Conservation (phyloP, 2,888 invertebrate species). For the Drosophila mimica region DNA sequence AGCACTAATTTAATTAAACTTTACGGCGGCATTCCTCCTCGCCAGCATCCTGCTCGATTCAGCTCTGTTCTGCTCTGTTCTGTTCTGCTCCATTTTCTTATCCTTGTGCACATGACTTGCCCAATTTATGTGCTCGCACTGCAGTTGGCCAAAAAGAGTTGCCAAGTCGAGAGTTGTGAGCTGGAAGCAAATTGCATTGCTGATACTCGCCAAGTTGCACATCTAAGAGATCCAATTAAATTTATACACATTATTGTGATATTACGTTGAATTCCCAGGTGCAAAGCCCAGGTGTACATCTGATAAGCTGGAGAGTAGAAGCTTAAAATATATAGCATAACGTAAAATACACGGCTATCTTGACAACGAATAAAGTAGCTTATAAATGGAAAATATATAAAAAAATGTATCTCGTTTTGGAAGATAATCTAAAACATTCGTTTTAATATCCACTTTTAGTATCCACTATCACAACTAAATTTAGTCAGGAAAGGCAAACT, state of each 20-base stretch:
- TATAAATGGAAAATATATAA: background rate
- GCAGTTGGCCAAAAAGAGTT: conserved; percentile 36
- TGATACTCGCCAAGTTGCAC: conserved; percentile 21
- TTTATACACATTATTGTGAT: conserved; percentile 46
- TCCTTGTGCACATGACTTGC: conserved; percentile 63
- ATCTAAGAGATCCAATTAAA: conserved; percentile 74
- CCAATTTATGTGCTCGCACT: conserved; percentile 54
- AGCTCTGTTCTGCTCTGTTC: background rate
- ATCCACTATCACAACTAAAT: background rate
- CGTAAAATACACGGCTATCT: background rate
- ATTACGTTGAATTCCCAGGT: conserved; percentile 22
- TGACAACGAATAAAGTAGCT: conserved; percentile 1
- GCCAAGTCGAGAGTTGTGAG: conserved; percentile 17
- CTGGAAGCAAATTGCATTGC: conserved; percentile 16
- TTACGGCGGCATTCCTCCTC: conserved; percentile 52
- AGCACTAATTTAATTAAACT: conserved; percentile 79
- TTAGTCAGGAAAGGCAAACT: background rate
- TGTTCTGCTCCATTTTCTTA: conserved; percentile 44
- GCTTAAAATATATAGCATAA: background rate
- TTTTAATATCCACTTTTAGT: background rate
- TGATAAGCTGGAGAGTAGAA: background rate
- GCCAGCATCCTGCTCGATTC: background rate
- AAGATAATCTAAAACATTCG: background rate
- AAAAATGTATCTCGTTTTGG: background rate
- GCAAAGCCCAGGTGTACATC: conserved; percentile 1